Base-by-base conservation (phyloP, 2,888 invertebrate genomes). In the Tetramorium bicarinatum region DNA sequence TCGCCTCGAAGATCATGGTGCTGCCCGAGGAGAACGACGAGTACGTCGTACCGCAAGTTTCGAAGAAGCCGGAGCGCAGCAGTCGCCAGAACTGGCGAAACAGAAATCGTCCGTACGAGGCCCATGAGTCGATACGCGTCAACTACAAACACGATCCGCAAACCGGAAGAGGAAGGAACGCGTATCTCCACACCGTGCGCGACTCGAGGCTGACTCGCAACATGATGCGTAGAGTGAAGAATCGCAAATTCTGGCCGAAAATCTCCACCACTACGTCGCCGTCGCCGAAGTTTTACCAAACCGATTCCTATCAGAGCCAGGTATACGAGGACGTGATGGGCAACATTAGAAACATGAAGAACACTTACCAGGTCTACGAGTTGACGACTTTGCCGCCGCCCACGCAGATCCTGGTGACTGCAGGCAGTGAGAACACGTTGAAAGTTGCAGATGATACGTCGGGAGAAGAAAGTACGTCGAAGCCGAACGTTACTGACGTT, bases 291-390 rank as follows among this genome's bases (percentile, higher is more conserved):
- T 2, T 83, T 0, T 76, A 82, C 13, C 62, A 84, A 11, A 69
- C 86, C 1, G 87, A 83, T 2, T 92, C 93, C 3, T 94, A 94
- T 85, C 91, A 95, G 38, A 92, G 88, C 13, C 91, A 93, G 62
- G 94, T 94, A 3, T 94, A 95, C 85, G 93, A 95, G 38, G 95
- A 94, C 64, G 94, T 94, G 0, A 94, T 94, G 94, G 94, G 93
- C 1, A 94, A 92, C 3, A 95, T 95, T 15, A 92, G 92, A 72
- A 92, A 93, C 85, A 85, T 91, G 18, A 90, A 71, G 4, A 74
- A 69, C 29, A 11, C 66, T 54, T 83, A 85, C 38, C 72, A 81
- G 15, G 77, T 66, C 11, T 59, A 79, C 38, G 83, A 83, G 41
- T 59, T 52, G 44, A 83, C 77, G 15, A 83, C 83, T 3, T 21